phyloP scores from a whole-genome alignment of 2,888 invertebrate species.

The Clivina fossor region DNA sequence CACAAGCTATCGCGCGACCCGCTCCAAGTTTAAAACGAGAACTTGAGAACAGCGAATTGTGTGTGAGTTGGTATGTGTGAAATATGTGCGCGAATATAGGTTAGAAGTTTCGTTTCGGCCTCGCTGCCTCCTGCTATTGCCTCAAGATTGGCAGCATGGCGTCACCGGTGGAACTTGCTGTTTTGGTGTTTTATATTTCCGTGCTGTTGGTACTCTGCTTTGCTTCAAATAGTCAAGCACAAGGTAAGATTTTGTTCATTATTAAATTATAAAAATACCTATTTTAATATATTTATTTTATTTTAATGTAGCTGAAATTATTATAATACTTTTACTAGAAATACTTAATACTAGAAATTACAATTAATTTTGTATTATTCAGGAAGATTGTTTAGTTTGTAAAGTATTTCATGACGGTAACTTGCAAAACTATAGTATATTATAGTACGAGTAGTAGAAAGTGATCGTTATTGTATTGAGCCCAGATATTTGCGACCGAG shows the following conservation, averaged over 20 bases:
- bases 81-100: slow-evolving; percentile 14
- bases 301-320: not conserved
- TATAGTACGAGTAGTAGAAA: no score
- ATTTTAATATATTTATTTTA: not conserved
- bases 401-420: no score
- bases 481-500: no score
- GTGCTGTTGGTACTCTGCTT: slow-evolving; percentile 25
- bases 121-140: slow-evolving; percentile 4
- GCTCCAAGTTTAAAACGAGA: no score
- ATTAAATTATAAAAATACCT: no score
- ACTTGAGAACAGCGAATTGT: not conserved
- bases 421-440: no score
- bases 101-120: not conserved
- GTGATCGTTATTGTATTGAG: no score
- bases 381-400: no score
- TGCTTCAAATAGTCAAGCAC: slow-evolving; percentile 21
- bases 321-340: not conserved
- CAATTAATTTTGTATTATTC: no score
- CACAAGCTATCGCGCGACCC: no score
- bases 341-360: not conserved
- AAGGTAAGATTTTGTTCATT: no score
- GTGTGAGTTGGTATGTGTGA: not conserved
- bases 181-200: slow-evolving; percentile 26
- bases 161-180: slow-evolving; percentile 13
- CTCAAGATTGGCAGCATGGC: slow-evolving; percentile 25